Evolutionary conservation across 1,140 invertebrate species (phyloP).

Genomic region (Drosophila nasuta): DNA sequence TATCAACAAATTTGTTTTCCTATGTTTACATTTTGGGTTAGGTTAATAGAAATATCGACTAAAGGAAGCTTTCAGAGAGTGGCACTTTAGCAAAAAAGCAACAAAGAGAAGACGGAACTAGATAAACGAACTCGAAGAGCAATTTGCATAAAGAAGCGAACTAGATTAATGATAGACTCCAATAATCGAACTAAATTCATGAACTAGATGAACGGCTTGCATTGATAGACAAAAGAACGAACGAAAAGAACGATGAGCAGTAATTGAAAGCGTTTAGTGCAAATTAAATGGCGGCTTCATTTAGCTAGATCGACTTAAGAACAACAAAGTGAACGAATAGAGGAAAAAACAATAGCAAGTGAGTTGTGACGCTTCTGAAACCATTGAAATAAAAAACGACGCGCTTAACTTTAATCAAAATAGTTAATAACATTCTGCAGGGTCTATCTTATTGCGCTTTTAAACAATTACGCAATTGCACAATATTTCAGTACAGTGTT

Average conservation of each 20-base stretch:
- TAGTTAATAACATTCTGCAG: not conserved
- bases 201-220: not conserved
- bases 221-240: not conserved
- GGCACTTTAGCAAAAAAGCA: no score
- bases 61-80: not conserved
- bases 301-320: not conserved
- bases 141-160: not conserved
- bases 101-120: not conserved
- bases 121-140: not conserved
- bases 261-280: no score
- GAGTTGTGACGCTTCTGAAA: no score
- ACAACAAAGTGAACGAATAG: not conserved
- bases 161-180: not conserved
- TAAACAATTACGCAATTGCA: constrained; percentile 1
- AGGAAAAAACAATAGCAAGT: no score
- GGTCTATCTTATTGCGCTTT: not conserved
- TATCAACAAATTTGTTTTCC: no score
- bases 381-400: no score
- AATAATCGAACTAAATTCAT: not conserved
- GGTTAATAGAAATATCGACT: no score
- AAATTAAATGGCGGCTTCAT: not conserved
- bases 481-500: constrained; percentile 2
- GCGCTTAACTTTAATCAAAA: no score
- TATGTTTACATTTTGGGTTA: no score
- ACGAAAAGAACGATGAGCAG: not conserved